phyloP scores from a whole-genome alignment of 2,113 vertebrate species.

The Podocnemis expansa region DNA sequence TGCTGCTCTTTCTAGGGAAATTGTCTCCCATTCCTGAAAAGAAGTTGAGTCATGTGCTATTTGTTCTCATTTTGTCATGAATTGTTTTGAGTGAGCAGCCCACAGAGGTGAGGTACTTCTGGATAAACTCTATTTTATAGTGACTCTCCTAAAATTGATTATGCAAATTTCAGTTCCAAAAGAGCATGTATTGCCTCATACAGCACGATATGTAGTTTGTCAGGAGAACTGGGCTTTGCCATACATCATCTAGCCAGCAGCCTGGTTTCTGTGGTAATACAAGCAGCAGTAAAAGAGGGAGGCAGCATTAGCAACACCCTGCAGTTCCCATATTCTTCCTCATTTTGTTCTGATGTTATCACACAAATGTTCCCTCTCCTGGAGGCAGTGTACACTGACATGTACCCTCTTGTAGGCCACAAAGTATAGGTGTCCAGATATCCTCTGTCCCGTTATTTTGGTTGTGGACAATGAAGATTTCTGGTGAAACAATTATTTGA shows the following conservation, averaged over 20 bases:
- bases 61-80: not conserved
- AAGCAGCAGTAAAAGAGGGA: not conserved
- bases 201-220: no score
- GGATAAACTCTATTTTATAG: no score
- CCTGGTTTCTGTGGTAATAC: not conserved
- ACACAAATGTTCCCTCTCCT: not conserved
- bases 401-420: not conserved
- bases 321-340: not conserved
- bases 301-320: not conserved
- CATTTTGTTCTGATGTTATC: not conserved
- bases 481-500: not conserved
- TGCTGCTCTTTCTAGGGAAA: not conserved
- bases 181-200: no score
- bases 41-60: not conserved
- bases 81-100: not conserved
- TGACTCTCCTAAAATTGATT: no score
- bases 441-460: not conserved
- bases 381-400: not conserved
- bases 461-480: not conserved
- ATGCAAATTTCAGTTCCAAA: no score
- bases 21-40: no score
- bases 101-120: not conserved
- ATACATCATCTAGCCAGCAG: no score
- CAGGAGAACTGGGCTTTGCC: no score
- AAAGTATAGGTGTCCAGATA: not conserved